Evolutionary conservation across 2,113 vertebrate genomes (phyloP), one percentile per base, ranked within the genome.

Genomic region (Chlamydotis undulata): DNA sequence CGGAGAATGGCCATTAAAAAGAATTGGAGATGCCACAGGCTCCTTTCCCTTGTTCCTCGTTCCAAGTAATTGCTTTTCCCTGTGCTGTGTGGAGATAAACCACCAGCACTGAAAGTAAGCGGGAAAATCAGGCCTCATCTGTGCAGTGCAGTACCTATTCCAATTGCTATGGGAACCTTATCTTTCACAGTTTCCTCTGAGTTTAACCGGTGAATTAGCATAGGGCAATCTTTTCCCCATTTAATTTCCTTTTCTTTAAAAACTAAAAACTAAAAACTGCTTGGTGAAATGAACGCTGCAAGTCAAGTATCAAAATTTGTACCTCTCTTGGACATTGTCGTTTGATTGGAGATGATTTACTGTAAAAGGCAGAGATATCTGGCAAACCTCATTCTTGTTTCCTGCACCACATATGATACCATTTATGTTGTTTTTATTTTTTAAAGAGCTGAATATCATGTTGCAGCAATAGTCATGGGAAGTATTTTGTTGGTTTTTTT

Each of bases 101-200:
- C 37, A n/a, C 60, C 35, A 7, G 45, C 13, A 12, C 56, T 7
- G 61, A 82, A 68, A 71, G 61, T 8, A 43, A 92, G 88, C 1
- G 1, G 39, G 67, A 91, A 82, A 84, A 92, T 92, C 15, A 0
- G 61, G 57, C 37, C 86, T 93, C 86, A 79, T 93, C 86, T 89
- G 68, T 68, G 56, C 28, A 5, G 13, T 15, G 52, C 6, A 0
- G 67, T 56, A 52, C 83, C 95, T 93, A 24, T 57, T 84, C 78
- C 92, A 37, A 93, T 94, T 93, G 92, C 96, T 92, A 82, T 92
- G 92, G 96, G 94, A 95, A 94, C 95, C 92, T 96, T 96, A 90
- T 95, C 95, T 95, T 69, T 37, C 82, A 69, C 65, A 26, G 43
- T 28, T 84, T 69, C 77, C 88, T 89, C 53, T 21, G 35, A 82